A percentile compares a stretch with the other conserved stretches of the same genome.
Evolutionary conservation across 2,113 vertebrate genomes (phyloP).

Genomic region (Catharus fuscescens): DNA sequence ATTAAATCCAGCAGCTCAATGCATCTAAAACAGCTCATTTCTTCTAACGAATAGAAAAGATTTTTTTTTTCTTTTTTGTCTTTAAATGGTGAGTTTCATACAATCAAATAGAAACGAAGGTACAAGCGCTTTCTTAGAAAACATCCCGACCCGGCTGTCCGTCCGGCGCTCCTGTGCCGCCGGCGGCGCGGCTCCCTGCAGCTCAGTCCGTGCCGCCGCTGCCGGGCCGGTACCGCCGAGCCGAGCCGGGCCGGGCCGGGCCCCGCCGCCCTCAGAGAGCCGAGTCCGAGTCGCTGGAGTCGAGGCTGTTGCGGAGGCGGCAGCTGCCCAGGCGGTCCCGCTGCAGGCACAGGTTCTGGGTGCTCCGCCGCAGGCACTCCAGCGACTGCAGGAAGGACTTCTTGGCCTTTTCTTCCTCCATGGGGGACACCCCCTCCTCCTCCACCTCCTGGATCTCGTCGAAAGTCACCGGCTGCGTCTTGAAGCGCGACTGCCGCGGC

Average conservation of each 20-base stretch:
- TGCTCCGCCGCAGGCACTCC: slow-evolving; percentile 93
- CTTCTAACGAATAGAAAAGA: slow-evolving; percentile 72
- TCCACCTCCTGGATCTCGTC: slow-evolving; percentile 98
- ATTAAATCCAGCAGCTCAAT: slow-evolving; percentile 66
- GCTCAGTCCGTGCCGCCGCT: not conserved
- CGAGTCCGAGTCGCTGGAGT: slow-evolving; percentile 96
- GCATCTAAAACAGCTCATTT: slow-evolving; percentile 70
- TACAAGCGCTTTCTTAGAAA: slow-evolving; percentile 62
- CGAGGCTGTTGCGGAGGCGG: slow-evolving; percentile 85
- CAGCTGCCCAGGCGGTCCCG: slow-evolving; percentile 75
- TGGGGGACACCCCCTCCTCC: slow-evolving; percentile 91
- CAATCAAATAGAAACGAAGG: slow-evolving; percentile 54
- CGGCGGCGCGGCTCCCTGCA: not conserved
- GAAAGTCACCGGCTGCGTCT: slow-evolving; percentile 97
- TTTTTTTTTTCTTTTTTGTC: not conserved
- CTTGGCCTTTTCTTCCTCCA: slow-evolving; percentile 93
- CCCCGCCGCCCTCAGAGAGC: slow-evolving; percentile 78
- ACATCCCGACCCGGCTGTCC: not conserved
- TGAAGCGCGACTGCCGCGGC: slow-evolving; percentile 91
- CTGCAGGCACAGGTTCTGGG: slow-evolving; percentile 84
- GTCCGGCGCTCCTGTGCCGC: not conserved
- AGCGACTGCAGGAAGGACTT: slow-evolving; percentile 95
- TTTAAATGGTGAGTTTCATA: slow-evolving; percentile 40
- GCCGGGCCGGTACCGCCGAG: not conserved
- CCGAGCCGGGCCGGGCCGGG: not conserved